Base-by-base conservation (phyloP, 1,140 invertebrate species). In the Capitella teleta region DNA sequence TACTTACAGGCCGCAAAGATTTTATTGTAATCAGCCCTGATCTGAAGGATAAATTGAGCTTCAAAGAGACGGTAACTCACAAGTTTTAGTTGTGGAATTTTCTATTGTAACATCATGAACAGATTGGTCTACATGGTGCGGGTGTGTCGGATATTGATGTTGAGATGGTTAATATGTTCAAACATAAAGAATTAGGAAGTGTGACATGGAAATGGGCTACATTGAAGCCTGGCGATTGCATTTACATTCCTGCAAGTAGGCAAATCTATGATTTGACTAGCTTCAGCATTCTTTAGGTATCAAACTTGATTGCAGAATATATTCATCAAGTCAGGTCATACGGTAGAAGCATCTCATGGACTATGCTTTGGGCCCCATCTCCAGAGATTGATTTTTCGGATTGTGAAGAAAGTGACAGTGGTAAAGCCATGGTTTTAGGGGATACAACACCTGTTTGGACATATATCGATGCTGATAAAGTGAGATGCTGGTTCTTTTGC, bases 251-350 rank as follows among this genome's bases (percentile, higher is more conserved):
- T 10, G 64, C 67, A 46, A 64, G 68, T 71, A 58, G 12, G 32
- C 47, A 28, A 3, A 8, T n/a, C 16, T 5, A 2, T 12, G 12
- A 10, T 41, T 8, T 14, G 19, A 41, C 10, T 14, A 14, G 10
- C 8, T 19, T 12, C 38, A 41, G 19, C 10, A 12, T 12, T 41
- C 8, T 41, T 1, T 10, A 12, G 10, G 38, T 41, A 1, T 14
- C 38, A 19, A 10, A n/a, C 26, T 1, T 44, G 21, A 0, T 6
- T 6, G 4, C 25, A 44, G 21, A 26, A 26, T 63, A 67, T 37
- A 49, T 73, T 12, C 67, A 72, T 50, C 68, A 73, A 28, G 66
- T 72, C 0, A 53, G 68, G 16, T 68, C 70, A 3, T 64, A 66
- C 41, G 70, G 70, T 2, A 58, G 68, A 12, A 61, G 66, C 24